A percentile compares a stretch with the other conserved stretches of the same genome.
These are phyloP conservation scores for Brachypterus glaber DNA, from an alignment of 2,888 invertebrate genomes.

Conservation along the genomic window DNA sequence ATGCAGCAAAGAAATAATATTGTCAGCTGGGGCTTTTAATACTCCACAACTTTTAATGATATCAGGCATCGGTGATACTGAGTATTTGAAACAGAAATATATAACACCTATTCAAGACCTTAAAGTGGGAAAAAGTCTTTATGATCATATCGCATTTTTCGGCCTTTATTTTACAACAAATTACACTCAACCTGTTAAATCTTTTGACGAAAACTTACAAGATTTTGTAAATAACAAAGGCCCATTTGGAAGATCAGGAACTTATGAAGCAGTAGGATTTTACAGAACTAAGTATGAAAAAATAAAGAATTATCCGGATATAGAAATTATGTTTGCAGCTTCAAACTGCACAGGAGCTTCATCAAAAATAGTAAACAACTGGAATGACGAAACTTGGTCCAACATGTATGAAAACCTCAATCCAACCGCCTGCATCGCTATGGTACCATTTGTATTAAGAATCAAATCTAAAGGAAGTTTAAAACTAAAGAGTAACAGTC, in stretches of 20 bases:
- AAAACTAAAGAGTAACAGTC: slow-evolving; percentile 30
- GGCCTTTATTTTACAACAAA: background rate
- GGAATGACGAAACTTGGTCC: background rate
- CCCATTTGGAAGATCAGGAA: background rate
- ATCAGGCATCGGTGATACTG: background rate
- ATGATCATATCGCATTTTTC: background rate
- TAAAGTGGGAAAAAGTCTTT: background rate
- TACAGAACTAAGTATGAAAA: slow-evolving; percentile 5
- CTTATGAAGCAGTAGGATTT: slow-evolving; percentile 2
- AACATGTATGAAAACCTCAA: background rate
- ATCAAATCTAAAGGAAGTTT: slow-evolving; percentile 49
- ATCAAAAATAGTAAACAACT: background rate
- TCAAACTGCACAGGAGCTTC: background rate
- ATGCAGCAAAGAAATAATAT: slow-evolving; percentile 7
- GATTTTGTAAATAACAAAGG: background rate
- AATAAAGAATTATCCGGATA: background rate
- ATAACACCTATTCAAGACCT: background rate
- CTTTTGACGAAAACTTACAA: background rate
- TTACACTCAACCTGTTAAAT: background rate
- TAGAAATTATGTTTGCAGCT: background rate
- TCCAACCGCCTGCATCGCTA: background rate
- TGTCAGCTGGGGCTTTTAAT: background rate
- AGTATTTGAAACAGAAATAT: background rate
- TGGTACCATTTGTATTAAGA: slow-evolving; percentile 22
- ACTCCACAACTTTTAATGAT: background rate